Base-by-base conservation (phyloP, 2,888 invertebrate genomes). In the Baronia brevicornis region DNA sequence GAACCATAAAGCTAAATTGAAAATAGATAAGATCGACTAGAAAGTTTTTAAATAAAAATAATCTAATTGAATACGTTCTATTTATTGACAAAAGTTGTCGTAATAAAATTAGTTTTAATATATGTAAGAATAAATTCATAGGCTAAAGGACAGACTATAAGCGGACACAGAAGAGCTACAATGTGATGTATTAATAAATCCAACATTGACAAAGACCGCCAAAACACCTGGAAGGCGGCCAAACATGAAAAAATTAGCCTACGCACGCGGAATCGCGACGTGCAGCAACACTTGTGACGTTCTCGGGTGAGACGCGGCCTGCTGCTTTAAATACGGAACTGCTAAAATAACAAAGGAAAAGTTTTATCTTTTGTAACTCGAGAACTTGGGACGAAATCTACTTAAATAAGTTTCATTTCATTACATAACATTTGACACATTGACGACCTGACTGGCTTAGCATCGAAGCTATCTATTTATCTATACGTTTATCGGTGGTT, bases 171-270 rank as follows among this genome's bases (percentile, higher is more conserved):
- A 51, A 41, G 54, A 59, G 59, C 51, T 52, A 68, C 73, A 71
- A 71, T 67, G 55, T 55, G 53, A 57, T 65, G 59, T 80, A 84
- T 80, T 80, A 84, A 84, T 84, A 84, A 78, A 80, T 78, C 60
- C 69, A 82, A 70, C 84, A 84, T 84, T 84, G 84, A 84, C 84
- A 84, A 70, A 84, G 84, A 84, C 82, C 84, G 79, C 77, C 79
- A 84, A 80, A 79, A 67, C 71, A 67, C 50, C 75, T 84, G 84
- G 82, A 69, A 33, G 33, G 0, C 43, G 37, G 73, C 82, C 84
- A 84, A 68, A 49, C 51, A 46, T 44, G 52, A 67, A 74, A 62
- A 74, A 78, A 75, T 52, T 60, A 27, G 59, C 70, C 68, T 67
- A 71, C 72, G 68, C 66, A 48, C 38, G 27, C 31, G 31, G 43